Conservation (phyloP, 2,113 vertebrate genomes). For the Oncorhynchus clarkii region DNA sequence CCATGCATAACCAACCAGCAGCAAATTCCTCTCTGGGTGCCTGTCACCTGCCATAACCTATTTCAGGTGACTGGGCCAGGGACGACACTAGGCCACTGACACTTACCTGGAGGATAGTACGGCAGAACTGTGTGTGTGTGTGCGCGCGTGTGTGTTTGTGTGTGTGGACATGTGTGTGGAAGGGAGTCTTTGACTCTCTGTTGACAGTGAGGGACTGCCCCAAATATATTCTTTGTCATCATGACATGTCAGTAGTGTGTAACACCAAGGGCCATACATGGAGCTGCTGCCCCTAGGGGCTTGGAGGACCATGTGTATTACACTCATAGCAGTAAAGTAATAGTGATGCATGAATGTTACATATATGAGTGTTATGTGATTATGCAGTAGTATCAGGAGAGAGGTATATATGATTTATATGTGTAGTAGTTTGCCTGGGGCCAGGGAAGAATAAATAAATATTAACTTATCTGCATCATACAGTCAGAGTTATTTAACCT, state of each 20-base stretch:
- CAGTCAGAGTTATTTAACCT: not conserved
- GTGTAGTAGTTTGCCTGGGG: conserved; percentile 10
- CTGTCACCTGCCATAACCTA: conserved; percentile 41
- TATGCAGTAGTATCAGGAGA: not conserved
- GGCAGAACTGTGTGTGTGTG: not conserved
- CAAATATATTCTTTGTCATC: not conserved
- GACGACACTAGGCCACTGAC: not conserved
- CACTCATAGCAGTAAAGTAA: not conserved
- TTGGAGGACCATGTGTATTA: conserved; percentile 23
- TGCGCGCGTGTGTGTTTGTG: not conserved
- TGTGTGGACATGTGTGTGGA: not conserved
- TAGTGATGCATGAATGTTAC: no score
- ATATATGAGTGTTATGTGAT: not conserved
- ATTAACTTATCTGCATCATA: conserved; percentile 13
- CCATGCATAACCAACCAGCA: conserved; percentile 42
- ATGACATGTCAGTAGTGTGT: not conserved
- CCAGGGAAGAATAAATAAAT: not conserved
- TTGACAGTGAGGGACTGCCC: not conserved
- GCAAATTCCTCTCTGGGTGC: conserved; percentile 16
- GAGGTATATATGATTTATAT: conserved; percentile 25
- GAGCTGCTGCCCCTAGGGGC: not conserved
- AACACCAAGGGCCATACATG: not conserved
- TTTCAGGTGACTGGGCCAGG: not conserved
- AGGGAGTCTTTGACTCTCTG: not conserved
- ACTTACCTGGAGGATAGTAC: not conserved